A percentile compares a stretch with the other conserved stretches of the same genome.
These are phyloP conservation scores for Marronus borbonicus DNA, from an alignment of 2,888 invertebrate genomes.

Conservation along the genomic window DNA sequence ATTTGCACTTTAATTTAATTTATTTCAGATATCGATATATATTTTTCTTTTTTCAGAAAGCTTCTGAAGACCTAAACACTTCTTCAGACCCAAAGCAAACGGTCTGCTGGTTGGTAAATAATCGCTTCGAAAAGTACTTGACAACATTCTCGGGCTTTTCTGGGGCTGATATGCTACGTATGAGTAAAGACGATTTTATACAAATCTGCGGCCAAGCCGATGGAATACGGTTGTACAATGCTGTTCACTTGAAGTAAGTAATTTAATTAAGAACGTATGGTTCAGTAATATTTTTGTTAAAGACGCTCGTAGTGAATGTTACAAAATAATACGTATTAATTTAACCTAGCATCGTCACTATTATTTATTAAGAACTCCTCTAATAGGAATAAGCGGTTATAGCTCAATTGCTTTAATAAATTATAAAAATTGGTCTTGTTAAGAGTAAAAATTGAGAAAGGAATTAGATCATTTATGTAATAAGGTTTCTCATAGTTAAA, in stretches of 20 bases:
- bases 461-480: background rate
- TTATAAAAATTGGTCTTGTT: background rate
- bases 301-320: no score
- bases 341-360: no score
- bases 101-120: slow-evolving; percentile 83
- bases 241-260: slow-evolving; percentile 87
- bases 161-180: slow-evolving; percentile 89
- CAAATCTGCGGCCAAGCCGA: slow-evolving; percentile 96
- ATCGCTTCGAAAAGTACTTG: slow-evolving; percentile 85
- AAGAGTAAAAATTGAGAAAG: background rate
- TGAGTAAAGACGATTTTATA: slow-evolving; percentile 92
- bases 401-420: background rate
- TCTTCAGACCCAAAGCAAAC: slow-evolving; percentile 76
- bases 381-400: no score
- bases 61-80: slow-evolving; percentile 27
- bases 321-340: no score
- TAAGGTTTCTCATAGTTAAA: background rate
- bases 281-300: slow-evolving; percentile 7
- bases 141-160: slow-evolving; percentile 88
- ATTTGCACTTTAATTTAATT: no score
- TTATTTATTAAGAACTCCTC: no score
- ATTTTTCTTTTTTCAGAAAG: slow-evolving; percentile 34
- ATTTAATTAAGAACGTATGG: background rate
- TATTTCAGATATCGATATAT: background rate
- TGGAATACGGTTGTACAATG: slow-evolving; percentile 94